Base-by-base conservation (phyloP, 1,140 invertebrate genomes). In the Nephila pilipes region DNA sequence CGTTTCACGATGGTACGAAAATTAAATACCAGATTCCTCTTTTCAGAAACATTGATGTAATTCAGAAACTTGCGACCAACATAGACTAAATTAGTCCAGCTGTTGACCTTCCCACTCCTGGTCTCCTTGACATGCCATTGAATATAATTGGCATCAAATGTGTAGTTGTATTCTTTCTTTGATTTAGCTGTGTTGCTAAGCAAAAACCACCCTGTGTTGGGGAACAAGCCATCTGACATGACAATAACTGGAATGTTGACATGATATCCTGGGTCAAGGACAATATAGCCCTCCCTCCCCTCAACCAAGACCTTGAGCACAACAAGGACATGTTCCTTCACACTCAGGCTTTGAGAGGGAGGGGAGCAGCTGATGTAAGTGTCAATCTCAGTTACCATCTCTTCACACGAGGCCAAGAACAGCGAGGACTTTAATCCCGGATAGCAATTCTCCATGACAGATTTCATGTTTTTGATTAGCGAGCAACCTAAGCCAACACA, bases 201-300 rank as follows among this genome's bases (percentile, higher is more conserved):
- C 3, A 96, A 97, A 95, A 98, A 98, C 97, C 97, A 98, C 94
- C 98, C 97, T 58, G 98, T 98, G 95, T 99, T 98, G 5, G 98
- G 98, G 95, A 98, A 98, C 46, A 96, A 95, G 85, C 97, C 96
- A 95, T 99, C 98, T 32, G 96, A 96, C 98, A 98, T 99, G 38
- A 98, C 97, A 32, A 98, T 98, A 75, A 99, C 96, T 25, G 97
- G 97, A 60, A 97, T 96, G 36, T 97, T 97, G 65, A 99, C 97
- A 95, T 99, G 98, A 95, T 99, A 99, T 14, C 98, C 98, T 1
- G 98, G 98, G 96, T 99, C 98, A 25, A 98, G 96, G 4, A 99
- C 96, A 95, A 98, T 95, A 29, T 87, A 96, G 18, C 98, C 98
- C 0, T 95, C 95, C 58, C 98, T 96, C 22, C 97, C 97, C 32